Evolutionary conservation across 1,140 invertebrate genomes (phyloP), one percentile per base, ranked within the genome.

Genomic region (Drosophila sp.): DNA sequence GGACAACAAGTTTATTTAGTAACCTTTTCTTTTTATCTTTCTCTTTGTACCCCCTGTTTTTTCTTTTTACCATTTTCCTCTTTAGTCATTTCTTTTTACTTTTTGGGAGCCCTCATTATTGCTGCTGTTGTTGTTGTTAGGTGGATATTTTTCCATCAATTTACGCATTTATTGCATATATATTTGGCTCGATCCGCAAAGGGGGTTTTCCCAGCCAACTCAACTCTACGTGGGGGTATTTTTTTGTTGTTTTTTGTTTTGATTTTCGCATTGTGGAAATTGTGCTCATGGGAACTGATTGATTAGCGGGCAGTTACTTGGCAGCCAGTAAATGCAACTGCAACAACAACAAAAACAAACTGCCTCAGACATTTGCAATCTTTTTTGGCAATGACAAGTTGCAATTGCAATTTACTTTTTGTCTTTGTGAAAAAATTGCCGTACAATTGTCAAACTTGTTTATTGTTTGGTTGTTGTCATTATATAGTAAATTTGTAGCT

Each of bases 321-420:
- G 66, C 66, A 50, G 44, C 23, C 44, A 50, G 44, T 79, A 58
- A 72, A 70, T 68, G 72, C 83, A 70, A 72, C 23, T 44, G 11
- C 54, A 60, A 11, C 17, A 17, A 54, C 58, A 27, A 17, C 23
- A 54, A 32, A 60, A 38, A 60, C 70, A 68, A 73, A 85, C 78
- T 82, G 83, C 17, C 44, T 50, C 75, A 79, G 80, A 79, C 58
- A 87, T 87, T 87, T 87, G 76, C 83, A 87, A 83, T 72, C 70
- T 66, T 84, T 87, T 87, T 87, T 87, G 83, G 83, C 83, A 89
- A 87, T 86, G 80, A 87, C 83, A 89, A 84, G 83, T 89, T 89
- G 84, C 72, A 68, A 38, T 78, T 61, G 60, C 56, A 76, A 64
- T 76, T 72, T 70, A 79, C 66, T 44, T 50, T 72, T 75, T 78